A percentile compares a stretch with the other conserved stretches of the same genome.
Evolutionary conservation across 2,113 vertebrate species (phyloP).

Genomic region (Dromaius novaehollandiae): DNA sequence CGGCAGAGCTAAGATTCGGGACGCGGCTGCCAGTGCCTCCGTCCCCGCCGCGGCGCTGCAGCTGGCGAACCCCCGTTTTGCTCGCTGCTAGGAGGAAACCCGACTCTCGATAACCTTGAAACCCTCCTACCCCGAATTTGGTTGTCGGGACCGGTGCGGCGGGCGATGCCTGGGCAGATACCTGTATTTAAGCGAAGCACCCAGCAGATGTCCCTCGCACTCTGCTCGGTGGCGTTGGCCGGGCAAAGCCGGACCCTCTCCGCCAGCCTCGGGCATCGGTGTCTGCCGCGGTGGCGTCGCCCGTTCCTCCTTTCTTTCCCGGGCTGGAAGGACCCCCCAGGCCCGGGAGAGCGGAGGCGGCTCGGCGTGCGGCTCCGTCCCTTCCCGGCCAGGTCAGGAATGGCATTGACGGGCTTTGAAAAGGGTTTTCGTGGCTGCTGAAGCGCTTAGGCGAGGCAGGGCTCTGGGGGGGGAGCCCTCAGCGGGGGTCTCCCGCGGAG

Average conservation of each 20-base stretch:
- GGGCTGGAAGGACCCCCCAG: neutral
- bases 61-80: neutral
- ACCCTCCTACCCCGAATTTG: neutral
- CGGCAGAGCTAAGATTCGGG: too few relatives aligned
- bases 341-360: neutral
- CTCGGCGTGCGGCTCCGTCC: neutral
- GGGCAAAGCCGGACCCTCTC: too few relatives aligned
- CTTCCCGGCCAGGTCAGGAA: neutral
- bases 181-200: neutral
- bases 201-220: constrained; percentile 47
- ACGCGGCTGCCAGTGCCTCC: neutral
- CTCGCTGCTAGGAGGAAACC: constrained; percentile 2
- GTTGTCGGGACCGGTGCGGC: neutral
- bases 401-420: neutral
- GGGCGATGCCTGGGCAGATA: neutral
- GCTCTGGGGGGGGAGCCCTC: neutral
- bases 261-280: neutral
- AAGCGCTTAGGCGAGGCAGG: neutral
- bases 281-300: neutral
- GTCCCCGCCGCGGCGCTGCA: neutral
- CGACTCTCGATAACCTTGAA: constrained; percentile 24
- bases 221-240: neutral
- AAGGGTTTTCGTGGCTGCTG: neutral
- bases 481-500: rapidly evolving
- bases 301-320: neutral